Evolutionary conservation across 1,140 invertebrate species (phyloP).

Genomic region (Oncopodura yosiiana): DNA sequence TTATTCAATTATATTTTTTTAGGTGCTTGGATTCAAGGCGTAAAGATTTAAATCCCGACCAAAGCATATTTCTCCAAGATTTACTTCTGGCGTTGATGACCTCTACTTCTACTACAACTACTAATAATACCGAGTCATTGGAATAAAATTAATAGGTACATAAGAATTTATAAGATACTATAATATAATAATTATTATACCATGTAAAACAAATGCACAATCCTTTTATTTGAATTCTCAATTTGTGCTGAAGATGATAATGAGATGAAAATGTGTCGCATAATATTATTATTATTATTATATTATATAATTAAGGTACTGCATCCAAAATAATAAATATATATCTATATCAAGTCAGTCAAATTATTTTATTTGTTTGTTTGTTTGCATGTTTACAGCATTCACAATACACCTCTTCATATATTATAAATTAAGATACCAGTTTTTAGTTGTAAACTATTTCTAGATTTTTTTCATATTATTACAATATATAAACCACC

Average conservation of each 20-base stretch:
- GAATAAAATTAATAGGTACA: no score
- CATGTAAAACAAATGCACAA: no score
- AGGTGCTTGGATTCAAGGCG: constrained; percentile 54
- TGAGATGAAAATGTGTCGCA: neutral
- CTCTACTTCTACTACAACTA: neutral
- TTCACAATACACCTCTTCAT: neutral
- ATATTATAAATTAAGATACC: neutral
- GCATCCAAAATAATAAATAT: no score
- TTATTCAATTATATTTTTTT: constrained; percentile 33
- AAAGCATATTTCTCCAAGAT: constrained; percentile 59
- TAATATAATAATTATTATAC: no score
- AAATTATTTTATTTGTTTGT: no score
- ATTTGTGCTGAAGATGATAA: neutral
- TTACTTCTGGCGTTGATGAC: constrained; percentile 53
- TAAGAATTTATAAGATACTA: no score
- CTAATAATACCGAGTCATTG: neutral
- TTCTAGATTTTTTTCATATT: neutral
- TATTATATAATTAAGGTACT: no score
- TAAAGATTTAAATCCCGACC: constrained; percentile 48
- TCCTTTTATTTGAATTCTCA: no score
- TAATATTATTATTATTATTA: no score
- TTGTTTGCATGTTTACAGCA: no score
- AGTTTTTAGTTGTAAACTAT: neutral
- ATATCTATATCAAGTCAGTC: no score
- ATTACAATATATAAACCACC: no score